phyloP scores from a whole-genome alignment of 1,140 invertebrate genomes.

The Metaphire vulgaris region DNA sequence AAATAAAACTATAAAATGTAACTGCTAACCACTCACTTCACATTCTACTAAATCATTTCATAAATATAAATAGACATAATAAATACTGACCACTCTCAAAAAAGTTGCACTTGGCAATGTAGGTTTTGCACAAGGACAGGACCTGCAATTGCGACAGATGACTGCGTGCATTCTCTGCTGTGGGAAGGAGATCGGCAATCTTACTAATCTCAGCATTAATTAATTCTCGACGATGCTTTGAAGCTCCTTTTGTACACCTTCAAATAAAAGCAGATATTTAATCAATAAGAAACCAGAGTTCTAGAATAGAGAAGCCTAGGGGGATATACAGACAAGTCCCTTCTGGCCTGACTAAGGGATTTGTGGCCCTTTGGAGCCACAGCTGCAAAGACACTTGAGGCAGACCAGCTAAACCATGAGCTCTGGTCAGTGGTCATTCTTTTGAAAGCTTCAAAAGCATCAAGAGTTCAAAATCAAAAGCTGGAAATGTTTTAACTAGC shows the following conservation, averaged over 20 bases:
- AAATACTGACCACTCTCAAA: conserved; percentile 57
- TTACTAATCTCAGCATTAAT: conserved; percentile 97
- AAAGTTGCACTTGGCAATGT: conserved; percentile 95
- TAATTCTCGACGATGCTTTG: conserved; percentile 92
- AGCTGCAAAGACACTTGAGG: not conserved
- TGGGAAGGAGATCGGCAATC: conserved; percentile 88
- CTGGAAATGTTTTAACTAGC: too few species aligned
- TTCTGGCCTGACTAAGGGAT: too few species aligned
- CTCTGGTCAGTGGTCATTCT: not conserved
- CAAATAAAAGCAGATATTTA: not conserved
- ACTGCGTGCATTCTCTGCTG: conserved; percentile 89
- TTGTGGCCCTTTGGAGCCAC: too few species aligned
- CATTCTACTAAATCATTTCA: too few species aligned
- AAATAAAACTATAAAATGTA: too few species aligned
- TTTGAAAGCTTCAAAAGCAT: too few species aligned
- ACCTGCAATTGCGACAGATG: conserved; percentile 92
- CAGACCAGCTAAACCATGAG: not conserved
- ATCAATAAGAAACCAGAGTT: not conserved
- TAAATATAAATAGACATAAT: too few species aligned
- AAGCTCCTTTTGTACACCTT: conserved; percentile 97
- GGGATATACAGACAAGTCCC: not conserved
- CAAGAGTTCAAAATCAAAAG: too few species aligned
- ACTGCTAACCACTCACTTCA: too few species aligned
- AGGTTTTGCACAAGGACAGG: conserved; percentile 97
- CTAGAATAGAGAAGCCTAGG: not conserved